phyloP scores from a whole-genome alignment of 1,140 invertebrate species.

The Drosophila grimshawi region DNA sequence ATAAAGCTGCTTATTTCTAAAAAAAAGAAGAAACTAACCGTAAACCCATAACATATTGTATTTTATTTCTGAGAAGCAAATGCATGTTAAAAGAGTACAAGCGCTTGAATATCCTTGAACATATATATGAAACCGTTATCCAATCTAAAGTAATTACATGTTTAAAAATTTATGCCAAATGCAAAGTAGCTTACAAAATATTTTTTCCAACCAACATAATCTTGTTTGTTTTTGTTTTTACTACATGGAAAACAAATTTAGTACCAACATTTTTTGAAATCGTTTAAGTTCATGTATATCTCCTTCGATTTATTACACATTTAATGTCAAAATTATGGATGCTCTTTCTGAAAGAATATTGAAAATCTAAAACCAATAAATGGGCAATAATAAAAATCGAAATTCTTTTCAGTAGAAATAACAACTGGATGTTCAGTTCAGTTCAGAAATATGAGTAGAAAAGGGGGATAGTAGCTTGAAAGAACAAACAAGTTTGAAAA shows the following conservation, averaged over 20 bases:
- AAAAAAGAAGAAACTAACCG: neutral
- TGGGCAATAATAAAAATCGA: constrained; percentile 13
- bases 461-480: constrained; percentile 15
- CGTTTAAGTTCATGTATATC: too few species aligned
- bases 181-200: neutral
- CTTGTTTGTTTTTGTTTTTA: too few species aligned
- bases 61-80: constrained; percentile 47
- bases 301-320: too few species aligned
- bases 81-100: neutral
- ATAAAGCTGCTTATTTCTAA: constrained; percentile 53
- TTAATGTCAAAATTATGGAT: neutral
- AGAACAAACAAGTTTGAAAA: constrained; percentile 18
- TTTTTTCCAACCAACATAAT: neutral
- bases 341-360: constrained; percentile 1
- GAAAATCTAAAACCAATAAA: constrained; percentile 9
- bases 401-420: constrained; percentile 19
- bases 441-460: constrained; percentile 53
- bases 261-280: too few species aligned
- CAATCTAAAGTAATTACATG: neutral
- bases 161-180: neutral
- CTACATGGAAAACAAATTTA: too few species aligned
- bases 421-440: constrained; percentile 46
- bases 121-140: neutral
- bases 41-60: constrained; percentile 13
- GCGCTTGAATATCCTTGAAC: neutral